Percentiles rank a stretch among this genome's conserved stretches.
Evolutionary conservation across 2,797 vertebrate species (phyloP).

Genomic region (Threskiornis aethiopicus): DNA sequence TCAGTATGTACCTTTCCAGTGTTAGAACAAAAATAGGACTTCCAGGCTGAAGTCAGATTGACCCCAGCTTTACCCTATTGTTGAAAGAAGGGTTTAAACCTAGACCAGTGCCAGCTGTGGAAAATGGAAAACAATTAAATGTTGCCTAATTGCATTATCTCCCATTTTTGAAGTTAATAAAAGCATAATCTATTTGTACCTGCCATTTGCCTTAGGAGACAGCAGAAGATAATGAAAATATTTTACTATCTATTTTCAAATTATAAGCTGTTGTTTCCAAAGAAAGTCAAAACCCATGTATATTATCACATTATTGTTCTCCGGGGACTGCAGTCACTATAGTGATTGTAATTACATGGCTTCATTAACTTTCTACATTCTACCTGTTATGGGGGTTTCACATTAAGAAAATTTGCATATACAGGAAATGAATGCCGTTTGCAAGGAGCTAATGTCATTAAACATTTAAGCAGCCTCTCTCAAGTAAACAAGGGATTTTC

Average conservation of each 20-base stretch:
- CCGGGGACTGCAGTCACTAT: conserved; percentile 83
- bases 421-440: conserved; percentile 86
- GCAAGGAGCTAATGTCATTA: conserved; percentile 83
- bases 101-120: neutral
- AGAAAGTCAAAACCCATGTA: conserved; percentile 78
- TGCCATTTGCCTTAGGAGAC: conserved; percentile 80
- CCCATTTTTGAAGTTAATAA: conserved; percentile 82
- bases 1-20: neutral
- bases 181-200: conserved; percentile 81
- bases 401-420: conserved; percentile 90
- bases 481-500: conserved; percentile 70
- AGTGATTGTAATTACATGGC: conserved; percentile 90
- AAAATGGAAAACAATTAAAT: conserved; percentile 77
- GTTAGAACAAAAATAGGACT: neutral
- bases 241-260: conserved; percentile 85
- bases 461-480: conserved; percentile 77
- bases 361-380: conserved; percentile 90
- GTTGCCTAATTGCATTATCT: conserved; percentile 72
- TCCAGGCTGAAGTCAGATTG: neutral
- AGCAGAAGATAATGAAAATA: conserved; percentile 83
- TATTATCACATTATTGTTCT: conserved; percentile 83
- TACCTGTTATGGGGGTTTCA: conserved; percentile 83
- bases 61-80: neutral
- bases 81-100: conserved; percentile 31
- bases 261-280: conserved; percentile 80